These are phyloP conservation scores for Heliopora coerulea DNA, from an alignment of 92 coral and sea anemone species.

Conservation along the genomic window DNA sequence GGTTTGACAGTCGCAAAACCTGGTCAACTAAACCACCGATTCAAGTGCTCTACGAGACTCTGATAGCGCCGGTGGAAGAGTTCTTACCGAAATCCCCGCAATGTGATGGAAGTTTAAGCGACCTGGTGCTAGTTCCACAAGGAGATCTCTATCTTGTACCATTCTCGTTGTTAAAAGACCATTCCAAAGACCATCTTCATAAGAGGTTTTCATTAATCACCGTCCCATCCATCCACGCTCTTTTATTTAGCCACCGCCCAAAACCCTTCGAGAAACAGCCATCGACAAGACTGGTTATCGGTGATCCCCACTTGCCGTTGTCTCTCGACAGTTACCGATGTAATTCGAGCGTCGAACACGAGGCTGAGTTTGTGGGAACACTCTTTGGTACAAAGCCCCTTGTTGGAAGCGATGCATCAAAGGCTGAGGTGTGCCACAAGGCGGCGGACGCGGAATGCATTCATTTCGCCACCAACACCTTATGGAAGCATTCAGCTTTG, in stretches of 20 bases:
- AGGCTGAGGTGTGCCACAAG: slow-evolving; percentile 66
- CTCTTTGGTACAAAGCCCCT: slow-evolving; percentile 87
- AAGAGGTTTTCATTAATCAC: slow-evolving; percentile 75
- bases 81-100: slow-evolving; percentile 72
- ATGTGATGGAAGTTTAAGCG: slow-evolving; percentile 77
- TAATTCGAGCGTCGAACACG: slow-evolving; percentile 90
- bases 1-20: slow-evolving; percentile 49
- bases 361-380: slow-evolving; percentile 92
- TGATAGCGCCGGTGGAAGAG: slow-evolving; percentile 94
- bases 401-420: slow-evolving; percentile 75
- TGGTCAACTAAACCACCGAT: slow-evolving; percentile 73
- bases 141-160: slow-evolving; percentile 97
- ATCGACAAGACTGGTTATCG: slow-evolving; percentile 76
- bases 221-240: slow-evolving; percentile 84
- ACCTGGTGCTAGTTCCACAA: slow-evolving; percentile 86
- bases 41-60: slow-evolving; percentile 84
- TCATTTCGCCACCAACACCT: slow-evolving; percentile 96
- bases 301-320: slow-evolving; percentile 89
- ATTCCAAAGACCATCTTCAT: slow-evolving; percentile 82
- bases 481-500: slow-evolving; percentile 95
- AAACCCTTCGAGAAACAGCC: slow-evolving; percentile 38
- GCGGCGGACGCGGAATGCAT: slow-evolving; percentile 81
- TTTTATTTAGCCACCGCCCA: slow-evolving; percentile 52
- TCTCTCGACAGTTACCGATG: slow-evolving; percentile 93
- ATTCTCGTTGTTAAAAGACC: slow-evolving; percentile 79